These are phyloP conservation scores for Eriocheir sinensis DNA, from an alignment of 1,140 invertebrate species.

Conservation along the genomic window DNA sequence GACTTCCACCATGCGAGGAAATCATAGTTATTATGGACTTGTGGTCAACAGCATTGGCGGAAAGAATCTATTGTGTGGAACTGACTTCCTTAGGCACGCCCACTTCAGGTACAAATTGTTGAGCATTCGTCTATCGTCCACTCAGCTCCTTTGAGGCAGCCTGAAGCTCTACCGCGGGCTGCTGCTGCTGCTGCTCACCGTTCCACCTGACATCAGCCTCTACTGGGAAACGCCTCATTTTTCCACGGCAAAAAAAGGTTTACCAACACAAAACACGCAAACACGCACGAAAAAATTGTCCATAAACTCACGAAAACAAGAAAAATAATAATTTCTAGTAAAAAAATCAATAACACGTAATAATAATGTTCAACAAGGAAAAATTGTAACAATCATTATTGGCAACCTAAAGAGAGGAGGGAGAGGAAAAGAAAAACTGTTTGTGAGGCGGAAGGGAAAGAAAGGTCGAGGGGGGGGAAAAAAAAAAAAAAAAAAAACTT, in stretches of 20 bases:
- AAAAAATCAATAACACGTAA: no score
- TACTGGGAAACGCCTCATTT: slow-evolving; percentile 18
- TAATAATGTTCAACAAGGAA: slow-evolving; percentile 12
- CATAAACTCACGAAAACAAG: slow-evolving; percentile 34
- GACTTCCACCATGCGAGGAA: slow-evolving; percentile 64
- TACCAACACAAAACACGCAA: not conserved
- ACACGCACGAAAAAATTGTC: not conserved
- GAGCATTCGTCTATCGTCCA: slow-evolving; percentile 67
- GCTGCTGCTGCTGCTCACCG: slow-evolving; percentile 68
- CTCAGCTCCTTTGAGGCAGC: slow-evolving; percentile 45
- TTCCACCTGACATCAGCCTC: slow-evolving; percentile 73
- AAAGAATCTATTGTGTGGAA: slow-evolving; percentile 70
- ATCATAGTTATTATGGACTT: slow-evolving; percentile 74
- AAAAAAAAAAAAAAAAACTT: no score
- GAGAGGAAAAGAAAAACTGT: no score
- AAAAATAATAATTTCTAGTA: not conserved
- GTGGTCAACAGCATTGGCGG: slow-evolving; percentile 71
- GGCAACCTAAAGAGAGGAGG: no score
- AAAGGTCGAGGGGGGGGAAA: no score
- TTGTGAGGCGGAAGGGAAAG: no score
- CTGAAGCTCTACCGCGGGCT: slow-evolving; percentile 55
- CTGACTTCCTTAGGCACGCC: slow-evolving; percentile 74
- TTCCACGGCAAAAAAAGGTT: slow-evolving; percentile 30
- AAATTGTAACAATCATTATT: not conserved
- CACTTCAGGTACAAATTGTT: slow-evolving; percentile 77